A percentile compares a stretch with the other conserved stretches of the same genome.
Conservation (phyloP, 2,113 vertebrate species). For the Sturnira hondurensis region DNA sequence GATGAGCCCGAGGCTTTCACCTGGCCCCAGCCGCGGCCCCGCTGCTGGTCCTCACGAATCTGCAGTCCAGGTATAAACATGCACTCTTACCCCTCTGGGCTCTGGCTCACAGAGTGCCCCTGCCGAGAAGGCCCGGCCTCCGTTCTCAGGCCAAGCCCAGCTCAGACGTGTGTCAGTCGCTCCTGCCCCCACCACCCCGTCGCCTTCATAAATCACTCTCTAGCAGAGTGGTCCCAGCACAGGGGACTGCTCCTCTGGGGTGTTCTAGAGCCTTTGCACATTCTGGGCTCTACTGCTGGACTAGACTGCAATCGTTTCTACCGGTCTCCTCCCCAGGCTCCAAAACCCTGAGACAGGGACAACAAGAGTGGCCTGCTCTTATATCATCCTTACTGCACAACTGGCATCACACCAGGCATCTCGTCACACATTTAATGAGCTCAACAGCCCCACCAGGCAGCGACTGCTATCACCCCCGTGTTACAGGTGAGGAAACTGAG, state of each 20-base stretch:
- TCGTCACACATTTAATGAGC: not conserved
- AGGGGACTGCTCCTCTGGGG: not conserved
- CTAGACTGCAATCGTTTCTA: not conserved
- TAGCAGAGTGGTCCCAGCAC: not conserved
- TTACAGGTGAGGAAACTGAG: not conserved
- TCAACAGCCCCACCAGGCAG: not conserved
- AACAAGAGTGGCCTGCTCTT: not conserved
- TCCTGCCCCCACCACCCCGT: too few relatives aligned
- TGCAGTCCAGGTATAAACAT: not conserved
- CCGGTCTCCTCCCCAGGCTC: not conserved
- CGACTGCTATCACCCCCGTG: not conserved
- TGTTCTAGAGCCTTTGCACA: not conserved
- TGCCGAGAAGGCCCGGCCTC: not conserved
- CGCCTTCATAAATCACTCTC: not conserved
- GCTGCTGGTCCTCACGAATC: not conserved
- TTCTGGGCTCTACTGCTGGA: not conserved
- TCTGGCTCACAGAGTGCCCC: not conserved
- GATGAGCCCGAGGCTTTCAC: rapidly evolving
- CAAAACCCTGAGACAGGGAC: not conserved
- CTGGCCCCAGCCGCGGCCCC: not conserved
- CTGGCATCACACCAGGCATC: not conserved
- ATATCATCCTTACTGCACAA: rapidly evolving
- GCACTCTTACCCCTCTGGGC: not conserved
- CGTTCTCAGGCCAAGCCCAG: not conserved
- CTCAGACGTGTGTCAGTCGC: too few relatives aligned